Percentiles rank a stretch among this genome's conserved stretches.
Evolutionary conservation across 2,888 invertebrate genomes (phyloP).

Genomic region (Doris montereyensis): DNA sequence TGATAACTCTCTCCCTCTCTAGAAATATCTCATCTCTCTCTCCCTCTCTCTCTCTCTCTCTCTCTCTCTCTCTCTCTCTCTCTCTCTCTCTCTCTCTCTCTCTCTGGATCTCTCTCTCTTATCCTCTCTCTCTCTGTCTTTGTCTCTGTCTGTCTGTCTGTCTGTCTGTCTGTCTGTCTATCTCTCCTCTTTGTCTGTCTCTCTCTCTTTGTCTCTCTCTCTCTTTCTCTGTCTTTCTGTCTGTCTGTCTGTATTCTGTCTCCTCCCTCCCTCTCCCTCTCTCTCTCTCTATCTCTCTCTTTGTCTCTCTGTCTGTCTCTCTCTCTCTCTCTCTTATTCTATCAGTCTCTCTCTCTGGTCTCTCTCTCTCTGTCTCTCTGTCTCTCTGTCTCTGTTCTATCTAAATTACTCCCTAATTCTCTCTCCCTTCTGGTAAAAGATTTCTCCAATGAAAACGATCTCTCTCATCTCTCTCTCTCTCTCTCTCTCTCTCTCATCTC

Average conservation of each 20-base stretch:
- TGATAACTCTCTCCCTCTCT: too few relatives aligned
- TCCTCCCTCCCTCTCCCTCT: neutral
- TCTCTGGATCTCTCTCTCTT: neutral
- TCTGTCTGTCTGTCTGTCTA: neutral
- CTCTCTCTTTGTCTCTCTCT: neutral
- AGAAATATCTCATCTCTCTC: too few relatives aligned
- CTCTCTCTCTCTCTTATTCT: neutral
- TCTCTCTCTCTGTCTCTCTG: neutral
- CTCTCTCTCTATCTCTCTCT: neutral
- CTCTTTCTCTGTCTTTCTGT: neutral
- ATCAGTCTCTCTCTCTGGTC: neutral
- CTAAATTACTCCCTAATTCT: neutral
- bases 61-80: slow-evolving; percentile 16
- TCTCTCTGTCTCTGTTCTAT: neutral
- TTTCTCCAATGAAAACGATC: too few relatives aligned
- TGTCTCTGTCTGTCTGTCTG: neutral
- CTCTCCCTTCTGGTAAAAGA: too few relatives aligned
- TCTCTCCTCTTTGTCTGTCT: neutral
- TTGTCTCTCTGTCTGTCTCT: neutral
- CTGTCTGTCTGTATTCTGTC: too few relatives aligned
- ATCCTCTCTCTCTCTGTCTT: neutral
- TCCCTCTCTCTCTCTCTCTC: neutral
- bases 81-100: neutral
- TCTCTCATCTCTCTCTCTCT: neutral
- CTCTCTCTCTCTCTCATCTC: neutral